Conservation (phyloP, 2,797 vertebrate species). For the Neosilurus hyrtlii region DNA sequence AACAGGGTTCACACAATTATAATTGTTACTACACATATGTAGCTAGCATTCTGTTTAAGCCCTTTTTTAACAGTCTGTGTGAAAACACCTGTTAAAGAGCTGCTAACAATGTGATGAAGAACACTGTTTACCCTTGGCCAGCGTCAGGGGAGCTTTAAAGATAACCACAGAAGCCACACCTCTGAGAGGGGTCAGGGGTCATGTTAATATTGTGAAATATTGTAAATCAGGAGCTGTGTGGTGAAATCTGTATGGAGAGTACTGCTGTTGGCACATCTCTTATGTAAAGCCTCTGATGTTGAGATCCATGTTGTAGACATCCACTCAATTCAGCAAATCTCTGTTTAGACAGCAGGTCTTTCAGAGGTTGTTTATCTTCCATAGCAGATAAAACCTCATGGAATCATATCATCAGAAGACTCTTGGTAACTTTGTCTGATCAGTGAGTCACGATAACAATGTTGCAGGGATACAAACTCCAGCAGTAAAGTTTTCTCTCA, state of each 20-base stretch:
- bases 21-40: not conserved
- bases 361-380: not conserved
- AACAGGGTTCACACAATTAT: not conserved
- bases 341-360: not conserved
- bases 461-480: too few relatives aligned
- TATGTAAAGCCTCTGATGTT: not conserved
- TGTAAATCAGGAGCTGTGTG: not conserved
- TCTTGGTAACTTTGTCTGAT: not conserved
- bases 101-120: not conserved
- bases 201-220: not conserved
- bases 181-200: not conserved
- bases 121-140: not conserved
- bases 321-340: not conserved
- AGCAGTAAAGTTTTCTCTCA: not conserved
- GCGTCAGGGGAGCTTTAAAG: not conserved
- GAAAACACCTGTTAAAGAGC: too few relatives aligned
- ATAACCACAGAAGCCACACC: not conserved
- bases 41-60: not conserved
- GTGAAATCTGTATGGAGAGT: not conserved
- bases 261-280: not conserved
- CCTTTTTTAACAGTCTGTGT: not conserved
- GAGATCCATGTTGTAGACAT: not conserved
- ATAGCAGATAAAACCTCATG: not conserved
- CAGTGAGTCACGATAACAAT: too few relatives aligned
- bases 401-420: not conserved